phyloP scores from a whole-genome alignment of 2,888 invertebrate genomes.

The Watsonalla binaria region DNA sequence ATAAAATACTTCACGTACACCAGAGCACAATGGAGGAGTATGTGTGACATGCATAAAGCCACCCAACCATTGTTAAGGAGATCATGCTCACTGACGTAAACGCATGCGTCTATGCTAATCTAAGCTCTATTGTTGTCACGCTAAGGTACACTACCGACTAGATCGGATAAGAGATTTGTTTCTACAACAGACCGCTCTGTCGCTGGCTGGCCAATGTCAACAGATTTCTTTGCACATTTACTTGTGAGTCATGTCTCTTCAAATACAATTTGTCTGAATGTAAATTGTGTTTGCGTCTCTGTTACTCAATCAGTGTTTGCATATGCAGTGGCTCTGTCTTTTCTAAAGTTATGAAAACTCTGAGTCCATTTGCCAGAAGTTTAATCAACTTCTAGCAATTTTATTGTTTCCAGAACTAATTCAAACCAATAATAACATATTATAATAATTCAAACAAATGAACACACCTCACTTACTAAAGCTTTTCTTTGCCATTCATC shows the following conservation, averaged over 20 bases:
- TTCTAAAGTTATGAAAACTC: too few relatives aligned
- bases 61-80: constrained; percentile 20
- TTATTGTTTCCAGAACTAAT: too few relatives aligned
- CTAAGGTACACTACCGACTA: not conserved
- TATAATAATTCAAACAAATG: too few relatives aligned
- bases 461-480: too few relatives aligned
- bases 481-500: too few relatives aligned
- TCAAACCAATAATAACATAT: too few relatives aligned
- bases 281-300: not conserved
- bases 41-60: constrained; percentile 22
- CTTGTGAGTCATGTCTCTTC: not conserved
- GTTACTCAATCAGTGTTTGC: not conserved
- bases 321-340: not conserved
- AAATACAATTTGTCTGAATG: not conserved
- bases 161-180: not conserved
- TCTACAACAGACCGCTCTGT: constrained; percentile 3
- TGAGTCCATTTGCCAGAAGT: too few relatives aligned
- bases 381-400: too few relatives aligned
- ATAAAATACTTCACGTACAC: constrained; percentile 26
- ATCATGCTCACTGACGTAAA: constrained; percentile 14
- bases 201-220: constrained; percentile 2
- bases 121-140: not conserved
- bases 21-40: constrained; percentile 17
- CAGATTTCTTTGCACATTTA: constrained; percentile 2
- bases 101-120: not conserved